Base-by-base conservation (phyloP, 2,797 vertebrate genomes). In the Pampus argenteus region DNA sequence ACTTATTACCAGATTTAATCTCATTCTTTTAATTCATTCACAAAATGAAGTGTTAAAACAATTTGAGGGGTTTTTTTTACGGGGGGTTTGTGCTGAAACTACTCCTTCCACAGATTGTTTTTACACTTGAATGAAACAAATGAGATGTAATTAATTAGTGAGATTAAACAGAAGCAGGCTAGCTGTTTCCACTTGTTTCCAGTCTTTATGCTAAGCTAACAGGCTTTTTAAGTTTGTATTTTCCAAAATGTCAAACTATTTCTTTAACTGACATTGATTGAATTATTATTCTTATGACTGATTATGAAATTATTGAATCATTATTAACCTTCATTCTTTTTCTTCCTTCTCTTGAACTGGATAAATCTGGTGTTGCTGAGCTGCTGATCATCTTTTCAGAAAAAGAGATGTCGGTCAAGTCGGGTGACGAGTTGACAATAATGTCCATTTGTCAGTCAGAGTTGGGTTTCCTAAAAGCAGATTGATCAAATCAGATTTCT, bases 391-490 rank as follows among this genome's bases (percentile, higher is more conserved):
- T 36, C 22, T 64, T 25, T 70, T 7, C 7, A 34, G 55, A 7
- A 8, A 55, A 15, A 49, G 9, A 23, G 9, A 22, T 22, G 11
- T 48, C 44, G 23, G 22, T 44, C 26, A 3, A 31, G 10, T 9
- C 26, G 2, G 23, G 15, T 6, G 10, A 2, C 9, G 26, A 23
- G 23, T 15, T 6, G 10, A 18, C 13, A 9, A 3, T 36, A 13
- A 38, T 15, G 36, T 15, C 18, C 14, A 11, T 52, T 36, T 29
- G 22, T 34, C 31, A 7, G 10, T 58, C 71, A 34, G 26, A 40
- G 49, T 65, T 72, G 22, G 11, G 63, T 29, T 44, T 38, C 26
- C 31, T 18, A 36, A 38, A 71, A 59, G 38, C 42, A 38, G 48
- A 55, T 49, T 17, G 47, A 47, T 54, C 48, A 59, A 61, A 50